Evolutionary conservation across 2,113 vertebrate species (phyloP), one percentile per base, ranked within the genome.

Genomic region (Callithrix jacchus): DNA sequence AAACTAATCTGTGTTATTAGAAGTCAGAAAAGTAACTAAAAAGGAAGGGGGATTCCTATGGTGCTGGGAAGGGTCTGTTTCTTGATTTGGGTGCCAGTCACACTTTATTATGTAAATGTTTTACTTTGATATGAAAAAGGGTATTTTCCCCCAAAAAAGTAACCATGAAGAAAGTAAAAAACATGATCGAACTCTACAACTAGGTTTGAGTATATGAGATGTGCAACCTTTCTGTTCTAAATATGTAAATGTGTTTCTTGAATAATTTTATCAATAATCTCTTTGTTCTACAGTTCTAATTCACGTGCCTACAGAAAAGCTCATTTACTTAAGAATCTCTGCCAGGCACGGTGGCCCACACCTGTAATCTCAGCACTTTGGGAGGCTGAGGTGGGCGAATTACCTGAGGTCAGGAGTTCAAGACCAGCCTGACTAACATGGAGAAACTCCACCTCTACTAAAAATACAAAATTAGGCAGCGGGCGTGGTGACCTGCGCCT

Each of bases 41-140:
- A 76, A 89, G 27, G 12, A 30, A 45, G 35, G 25, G 6, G 14
- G 12, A 4, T 54, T 54, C 45, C 47, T 74, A 45, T 17, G 20
- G 32, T 68, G 32, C 47, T 74, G 61, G 61, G 61, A 96, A 91
- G n/a, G 82, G n/a, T 93, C 61, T 89, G 35, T 80, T 89, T 89
- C 54, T 84, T 91, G 12, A 93, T 90, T 87, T 88, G 47, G 18
- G 9, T 71, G 32, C 27, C 49, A 16, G 40, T 80, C 45, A 92
- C 20, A 87, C 58, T 42, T 96, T 30, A 71, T n/a, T 77, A 16
- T 35, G 61, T 89, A 23, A 81, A 70, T 16, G 58, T 66, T 91
- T 77, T 91, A 93, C 30, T 85, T 81, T 74, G 14, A 74, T 84
- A 83, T 58, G 30, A 86, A 93, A 87, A 83, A 58, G 25, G 9